Conservation (phyloP, 2,888 invertebrate genomes). For the Anoplius nigerrimus region DNA sequence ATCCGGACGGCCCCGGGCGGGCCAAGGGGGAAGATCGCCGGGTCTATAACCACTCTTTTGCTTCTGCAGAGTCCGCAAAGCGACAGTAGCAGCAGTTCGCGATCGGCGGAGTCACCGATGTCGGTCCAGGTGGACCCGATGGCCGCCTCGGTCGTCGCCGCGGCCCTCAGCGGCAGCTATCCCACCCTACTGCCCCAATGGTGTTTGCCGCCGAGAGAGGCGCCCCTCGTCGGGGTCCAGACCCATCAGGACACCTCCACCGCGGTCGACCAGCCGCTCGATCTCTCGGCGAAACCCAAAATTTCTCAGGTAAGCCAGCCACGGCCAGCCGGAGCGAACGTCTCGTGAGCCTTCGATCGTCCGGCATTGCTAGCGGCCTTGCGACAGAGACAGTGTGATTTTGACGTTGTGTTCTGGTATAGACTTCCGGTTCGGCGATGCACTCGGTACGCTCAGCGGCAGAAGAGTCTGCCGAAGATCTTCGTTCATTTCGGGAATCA, state of each 20-base stretch:
- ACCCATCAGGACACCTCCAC: conserved; percentile 69
- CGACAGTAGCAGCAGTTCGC: conserved; percentile 74
- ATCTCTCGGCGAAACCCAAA: conserved; percentile 89
- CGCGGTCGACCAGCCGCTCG: conserved; percentile 86
- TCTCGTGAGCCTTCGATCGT: too few species aligned
- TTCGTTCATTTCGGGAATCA: too few species aligned
- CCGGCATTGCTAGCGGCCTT: not conserved
- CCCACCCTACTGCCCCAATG: conserved; percentile 74
- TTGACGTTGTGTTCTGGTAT: too few species aligned
- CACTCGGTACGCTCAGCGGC: too few species aligned
- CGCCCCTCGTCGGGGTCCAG: conserved; percentile 74
- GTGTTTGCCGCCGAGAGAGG: conserved; percentile 73
- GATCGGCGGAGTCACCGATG: conserved; percentile 75
- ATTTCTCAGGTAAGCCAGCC: conserved; percentile 67
- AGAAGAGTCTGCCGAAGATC: too few species aligned
- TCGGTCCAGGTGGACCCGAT: conserved; percentile 77
- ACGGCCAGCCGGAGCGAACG: not conserved
- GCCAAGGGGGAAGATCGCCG: conserved; percentile 23
- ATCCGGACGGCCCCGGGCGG: conserved; percentile 1
- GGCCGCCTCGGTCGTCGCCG: conserved; percentile 82
- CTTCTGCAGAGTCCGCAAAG: conserved; percentile 72
- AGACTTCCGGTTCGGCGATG: too few species aligned
- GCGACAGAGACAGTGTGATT: too few species aligned
- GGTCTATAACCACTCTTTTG: not conserved
- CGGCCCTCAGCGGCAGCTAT: conserved; percentile 80